Conservation (phyloP, 2,888 invertebrate genomes). For the Isotomurus palustris region DNA sequence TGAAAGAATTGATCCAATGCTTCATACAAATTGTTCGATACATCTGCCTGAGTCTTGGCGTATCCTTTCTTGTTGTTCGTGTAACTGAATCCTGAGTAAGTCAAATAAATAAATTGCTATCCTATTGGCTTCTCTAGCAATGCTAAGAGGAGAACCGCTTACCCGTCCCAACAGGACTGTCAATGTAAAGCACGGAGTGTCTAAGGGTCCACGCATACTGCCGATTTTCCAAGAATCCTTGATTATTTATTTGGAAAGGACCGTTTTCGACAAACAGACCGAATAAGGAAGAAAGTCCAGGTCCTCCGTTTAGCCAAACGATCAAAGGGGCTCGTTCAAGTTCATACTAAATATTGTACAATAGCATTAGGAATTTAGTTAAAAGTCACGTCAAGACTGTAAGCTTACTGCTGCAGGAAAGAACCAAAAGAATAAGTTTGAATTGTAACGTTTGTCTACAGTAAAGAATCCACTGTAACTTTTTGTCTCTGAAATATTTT, state of each 20-base stretch:
- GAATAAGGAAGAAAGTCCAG: constrained; percentile 57
- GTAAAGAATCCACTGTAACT: constrained; percentile 79
- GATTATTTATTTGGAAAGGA: constrained; percentile 52
- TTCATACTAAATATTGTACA: neutral
- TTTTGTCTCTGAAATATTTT: constrained; percentile 49
- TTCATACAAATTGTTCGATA: constrained; percentile 72
- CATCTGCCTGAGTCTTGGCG: constrained; percentile 70
- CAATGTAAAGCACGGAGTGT: constrained; percentile 81
- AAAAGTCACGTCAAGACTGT: neutral
- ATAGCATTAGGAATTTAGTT: neutral
- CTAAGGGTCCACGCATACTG: constrained; percentile 70
- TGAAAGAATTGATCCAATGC: constrained; percentile 76
- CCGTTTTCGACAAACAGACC: constrained; percentile 61
- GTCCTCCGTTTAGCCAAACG: constrained; percentile 60
- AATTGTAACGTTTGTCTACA: constrained; percentile 68
- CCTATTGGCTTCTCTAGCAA: neutral
- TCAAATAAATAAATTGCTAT: neutral
- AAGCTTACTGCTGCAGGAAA: constrained; percentile 65
- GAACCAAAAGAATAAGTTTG: constrained; percentile 89
- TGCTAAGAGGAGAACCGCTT: neutral
- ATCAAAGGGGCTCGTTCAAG: constrained; percentile 49
- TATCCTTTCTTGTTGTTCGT: constrained; percentile 72
- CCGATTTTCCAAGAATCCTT: constrained; percentile 47
- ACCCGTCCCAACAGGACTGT: constrained; percentile 82
- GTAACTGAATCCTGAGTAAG: constrained; percentile 71